These are phyloP conservation scores for Callipepla californica DNA, from an alignment of 2,113 vertebrate genomes.

Conservation along the genomic window DNA sequence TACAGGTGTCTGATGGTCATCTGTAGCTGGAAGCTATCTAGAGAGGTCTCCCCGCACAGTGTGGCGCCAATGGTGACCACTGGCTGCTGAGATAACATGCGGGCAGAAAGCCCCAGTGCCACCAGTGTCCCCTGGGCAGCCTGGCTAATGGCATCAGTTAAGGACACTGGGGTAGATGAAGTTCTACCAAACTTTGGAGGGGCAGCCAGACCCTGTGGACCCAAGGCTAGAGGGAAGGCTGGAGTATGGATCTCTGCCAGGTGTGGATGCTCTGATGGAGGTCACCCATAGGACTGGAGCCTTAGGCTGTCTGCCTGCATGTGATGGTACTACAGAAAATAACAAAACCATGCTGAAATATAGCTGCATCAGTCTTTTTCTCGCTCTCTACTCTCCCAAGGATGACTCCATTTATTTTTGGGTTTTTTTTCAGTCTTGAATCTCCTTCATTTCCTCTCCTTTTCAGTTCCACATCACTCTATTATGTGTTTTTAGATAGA, in stretches of 20 bases:
- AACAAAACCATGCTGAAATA: not conserved
- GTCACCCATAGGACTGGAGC: accelerated
- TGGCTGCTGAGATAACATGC: not conserved
- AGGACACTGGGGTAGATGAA: not conserved
- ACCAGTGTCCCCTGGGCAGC: not conserved
- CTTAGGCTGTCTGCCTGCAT: not conserved
- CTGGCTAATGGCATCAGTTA: not conserved
- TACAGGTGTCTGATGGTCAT: accelerated
- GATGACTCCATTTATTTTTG: slow-evolving; percentile 34
- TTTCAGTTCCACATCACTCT: not conserved
- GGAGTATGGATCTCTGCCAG: not conserved
- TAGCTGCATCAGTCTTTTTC: not conserved
- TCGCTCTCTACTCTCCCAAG: slow-evolving; percentile 12
- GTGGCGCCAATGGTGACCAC: not conserved
- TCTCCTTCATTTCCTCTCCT: slow-evolving; percentile 46
- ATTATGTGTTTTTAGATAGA: slow-evolving; percentile 9
- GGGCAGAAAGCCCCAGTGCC: not conserved
- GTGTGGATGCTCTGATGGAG: not conserved
- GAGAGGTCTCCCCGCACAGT: accelerated
- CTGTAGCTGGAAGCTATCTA: too few species aligned
- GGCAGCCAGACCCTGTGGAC: not conserved
- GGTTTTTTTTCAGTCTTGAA: slow-evolving; percentile 18
- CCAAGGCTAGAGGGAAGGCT: not conserved
- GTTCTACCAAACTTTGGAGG: not conserved
- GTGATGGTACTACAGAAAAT: not conserved